A percentile compares a stretch with the other conserved stretches of the same genome.
These are phyloP conservation scores for Cochlearius cochlearius DNA, from an alignment of 2,113 vertebrate genomes.

Conservation along the genomic window DNA sequence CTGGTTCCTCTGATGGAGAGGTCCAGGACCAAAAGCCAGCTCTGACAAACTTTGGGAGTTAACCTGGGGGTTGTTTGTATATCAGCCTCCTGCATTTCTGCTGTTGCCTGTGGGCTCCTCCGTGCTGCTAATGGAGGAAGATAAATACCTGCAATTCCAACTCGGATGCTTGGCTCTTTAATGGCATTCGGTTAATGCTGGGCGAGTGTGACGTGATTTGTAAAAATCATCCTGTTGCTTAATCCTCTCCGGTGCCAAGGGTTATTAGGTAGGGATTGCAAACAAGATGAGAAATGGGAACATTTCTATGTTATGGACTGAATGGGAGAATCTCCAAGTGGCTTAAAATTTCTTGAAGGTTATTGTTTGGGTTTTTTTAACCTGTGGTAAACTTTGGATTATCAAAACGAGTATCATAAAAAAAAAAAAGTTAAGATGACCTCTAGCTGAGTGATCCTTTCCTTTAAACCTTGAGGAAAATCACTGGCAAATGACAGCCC, in stretches of 20 bases:
- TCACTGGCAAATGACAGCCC: not conserved
- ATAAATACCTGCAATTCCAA: not conserved
- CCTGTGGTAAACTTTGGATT: not conserved
- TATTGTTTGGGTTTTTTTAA: not conserved
- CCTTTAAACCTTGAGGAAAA: not conserved
- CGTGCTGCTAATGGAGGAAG: not conserved
- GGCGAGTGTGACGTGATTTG: not conserved
- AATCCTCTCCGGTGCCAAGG: not conserved
- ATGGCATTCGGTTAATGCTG: not conserved
- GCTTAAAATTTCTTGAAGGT: not conserved
- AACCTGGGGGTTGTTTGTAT: not conserved
- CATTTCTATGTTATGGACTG: not conserved
- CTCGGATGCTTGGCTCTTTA: not conserved
- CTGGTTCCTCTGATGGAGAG: not conserved
- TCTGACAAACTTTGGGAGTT: not conserved
- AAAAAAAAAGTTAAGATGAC: not conserved
- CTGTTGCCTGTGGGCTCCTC: not conserved
- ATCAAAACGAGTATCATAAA: not conserved
- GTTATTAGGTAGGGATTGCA: not conserved
- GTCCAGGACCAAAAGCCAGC: not conserved
- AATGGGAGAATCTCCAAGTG: not conserved
- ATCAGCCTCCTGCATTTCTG: not conserved
- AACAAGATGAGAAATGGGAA: not conserved
- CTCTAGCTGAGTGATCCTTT: not conserved
- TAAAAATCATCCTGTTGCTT: constrained; percentile 1